Evolutionary conservation across 2,113 vertebrate species (phyloP).

Genomic region (Anser cygnoides): DNA sequence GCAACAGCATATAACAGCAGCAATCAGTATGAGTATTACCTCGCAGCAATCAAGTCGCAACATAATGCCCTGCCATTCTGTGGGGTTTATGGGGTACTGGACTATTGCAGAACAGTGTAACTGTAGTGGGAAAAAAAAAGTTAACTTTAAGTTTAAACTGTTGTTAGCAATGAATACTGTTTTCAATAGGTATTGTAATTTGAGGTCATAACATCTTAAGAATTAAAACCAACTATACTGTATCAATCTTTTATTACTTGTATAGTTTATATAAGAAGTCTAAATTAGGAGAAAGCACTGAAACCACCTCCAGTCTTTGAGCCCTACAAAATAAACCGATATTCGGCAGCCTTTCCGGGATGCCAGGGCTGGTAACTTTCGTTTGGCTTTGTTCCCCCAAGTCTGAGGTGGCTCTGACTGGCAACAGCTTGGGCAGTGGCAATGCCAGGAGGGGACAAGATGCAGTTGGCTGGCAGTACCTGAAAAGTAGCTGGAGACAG

Average conservation of each 20-base stretch:
- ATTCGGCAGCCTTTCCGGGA: background rate
- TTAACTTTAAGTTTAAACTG: background rate
- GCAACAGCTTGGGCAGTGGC: accelerated
- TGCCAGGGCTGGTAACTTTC: background rate
- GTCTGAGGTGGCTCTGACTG: background rate
- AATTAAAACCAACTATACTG: background rate
- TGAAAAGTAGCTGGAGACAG: background rate
- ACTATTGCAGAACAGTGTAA: background rate
- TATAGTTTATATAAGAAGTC: background rate
- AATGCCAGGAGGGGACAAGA: background rate
- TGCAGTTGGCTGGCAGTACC: background rate
- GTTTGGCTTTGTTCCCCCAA: background rate
- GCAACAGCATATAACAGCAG: background rate
- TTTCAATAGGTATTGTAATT: background rate
- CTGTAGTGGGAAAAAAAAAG: background rate
- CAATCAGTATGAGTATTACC: background rate
- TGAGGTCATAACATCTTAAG: background rate
- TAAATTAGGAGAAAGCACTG: background rate
- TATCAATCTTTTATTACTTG: background rate
- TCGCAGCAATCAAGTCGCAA: background rate
- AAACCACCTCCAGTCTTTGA: background rate
- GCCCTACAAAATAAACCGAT: background rate
- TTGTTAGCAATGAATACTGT: background rate
- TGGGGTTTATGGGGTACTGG: background rate
- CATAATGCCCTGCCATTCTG: accelerated